phyloP scores from a whole-genome alignment of 2,113 vertebrate species.

The Podiceps cristatus region DNA sequence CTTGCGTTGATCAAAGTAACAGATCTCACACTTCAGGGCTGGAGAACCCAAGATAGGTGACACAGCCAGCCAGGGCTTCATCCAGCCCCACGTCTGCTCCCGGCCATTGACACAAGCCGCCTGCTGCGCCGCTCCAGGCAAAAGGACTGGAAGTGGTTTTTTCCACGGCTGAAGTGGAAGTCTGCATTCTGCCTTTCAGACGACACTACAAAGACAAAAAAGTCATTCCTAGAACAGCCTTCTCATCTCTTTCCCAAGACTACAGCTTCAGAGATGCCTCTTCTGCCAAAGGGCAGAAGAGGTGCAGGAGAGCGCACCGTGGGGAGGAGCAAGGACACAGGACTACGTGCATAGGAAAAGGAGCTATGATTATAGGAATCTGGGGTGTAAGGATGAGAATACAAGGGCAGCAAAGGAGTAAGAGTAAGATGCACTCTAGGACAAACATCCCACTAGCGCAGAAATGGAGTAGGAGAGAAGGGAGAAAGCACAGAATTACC shows the following conservation, averaged over 20 bases:
- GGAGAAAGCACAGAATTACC: neutral
- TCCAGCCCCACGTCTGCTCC: neutral
- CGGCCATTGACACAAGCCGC: neutral
- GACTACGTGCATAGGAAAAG: neutral
- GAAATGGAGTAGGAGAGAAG: neutral
- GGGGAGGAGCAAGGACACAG: neutral
- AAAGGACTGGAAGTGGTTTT: neutral
- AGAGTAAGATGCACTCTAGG: neutral
- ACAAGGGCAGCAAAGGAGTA: neutral
- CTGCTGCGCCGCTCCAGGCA: neutral
- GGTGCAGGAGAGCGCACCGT: neutral
- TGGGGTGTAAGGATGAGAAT: neutral
- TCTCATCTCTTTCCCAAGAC: neutral
- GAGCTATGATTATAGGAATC: neutral
- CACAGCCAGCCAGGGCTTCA: neutral
- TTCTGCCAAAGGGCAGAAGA: neutral
- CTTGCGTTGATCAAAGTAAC: neutral
- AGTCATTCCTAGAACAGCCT: neutral
- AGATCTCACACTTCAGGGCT: neutral
- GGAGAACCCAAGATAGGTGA: neutral
- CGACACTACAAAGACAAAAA: neutral
- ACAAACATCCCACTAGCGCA: neutral
- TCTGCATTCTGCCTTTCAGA: neutral
- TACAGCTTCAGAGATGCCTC: neutral
- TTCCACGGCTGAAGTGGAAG: neutral